Evolutionary conservation across 2,888 invertebrate genomes (phyloP).

Genomic region (Melinaea marsaeus): DNA sequence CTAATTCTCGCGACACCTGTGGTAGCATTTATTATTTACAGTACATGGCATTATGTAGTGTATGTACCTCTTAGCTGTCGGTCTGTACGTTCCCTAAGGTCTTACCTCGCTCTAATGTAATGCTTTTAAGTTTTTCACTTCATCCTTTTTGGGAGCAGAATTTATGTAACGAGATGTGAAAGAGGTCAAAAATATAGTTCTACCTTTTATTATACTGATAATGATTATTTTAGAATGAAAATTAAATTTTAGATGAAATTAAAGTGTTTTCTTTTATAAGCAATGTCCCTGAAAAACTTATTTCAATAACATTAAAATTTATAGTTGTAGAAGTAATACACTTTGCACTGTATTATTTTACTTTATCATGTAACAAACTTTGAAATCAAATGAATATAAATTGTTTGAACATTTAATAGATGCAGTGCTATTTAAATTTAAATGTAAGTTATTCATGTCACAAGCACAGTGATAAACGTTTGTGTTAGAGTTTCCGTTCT

Average conservation of each 20-base stretch:
- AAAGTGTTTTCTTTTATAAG: background rate
- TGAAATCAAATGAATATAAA: background rate
- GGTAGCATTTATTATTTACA: constrained; percentile 16
- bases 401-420: background rate
- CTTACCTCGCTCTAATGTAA: constrained; percentile 5
- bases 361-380: background rate
- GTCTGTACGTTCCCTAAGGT: background rate
- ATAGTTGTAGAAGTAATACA: background rate
- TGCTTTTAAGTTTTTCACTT: constrained; percentile 7
- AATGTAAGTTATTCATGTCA: background rate
- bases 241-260: too few relatives aligned
- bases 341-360: background rate
- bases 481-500: background rate
- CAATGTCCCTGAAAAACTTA: background rate
- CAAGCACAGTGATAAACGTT: background rate
- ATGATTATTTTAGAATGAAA: too few relatives aligned
- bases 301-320: background rate
- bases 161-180: constrained; percentile 1
- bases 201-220: background rate
- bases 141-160: constrained; percentile 4
- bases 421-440: background rate
- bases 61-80: background rate
- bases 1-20: constrained; percentile 17
- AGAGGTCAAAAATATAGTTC: background rate
- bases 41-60: background rate